Base-by-base conservation (phyloP, 2,888 invertebrate genomes). In the Parnassius smintheus region DNA sequence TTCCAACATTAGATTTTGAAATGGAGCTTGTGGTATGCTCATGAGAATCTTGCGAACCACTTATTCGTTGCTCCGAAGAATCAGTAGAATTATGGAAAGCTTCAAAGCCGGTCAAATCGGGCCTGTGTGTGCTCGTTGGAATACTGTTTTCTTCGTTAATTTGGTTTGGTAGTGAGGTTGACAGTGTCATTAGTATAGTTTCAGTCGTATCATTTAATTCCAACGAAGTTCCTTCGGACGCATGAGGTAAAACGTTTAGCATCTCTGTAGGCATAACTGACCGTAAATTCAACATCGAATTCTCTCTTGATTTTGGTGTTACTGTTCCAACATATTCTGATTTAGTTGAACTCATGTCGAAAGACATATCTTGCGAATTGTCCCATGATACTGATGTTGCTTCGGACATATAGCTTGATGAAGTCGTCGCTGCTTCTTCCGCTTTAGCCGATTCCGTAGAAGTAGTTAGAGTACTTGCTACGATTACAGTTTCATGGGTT, bases 211-310 rank as follows among this genome's bases (percentile, higher is more conserved):
- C 81, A 13, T 81, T 79, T 48, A 76, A 59, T 22, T 83, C 80
- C n/a, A 75, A 80, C 3, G 71, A 80, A 13, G 76, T 74, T 1
- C 80, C 83, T 64, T 84, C 84, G 8, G 80, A 70, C n/a, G 78
- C 71, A 46, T 77, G 71, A 46, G 88, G 80, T 9, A 86, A 79
- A 1, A 76, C 69, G 61, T 78, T 82, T 2, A 88, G 66, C 62
- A 86, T 80, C 73, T 88, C 86, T 49, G 85, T 86, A 0, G 90
- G 83, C 61, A 91, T 85, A 11, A 83, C 88, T 12, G 90, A 87
- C 64, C 90, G 79, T 49, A 89, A 74, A 67, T 89, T 88, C 9
- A 87, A 69, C 75, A 85, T 83, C 0, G 85, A 78, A 64, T 75
- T 86, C 68, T 83, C 83, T 72, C 82, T 85, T 2, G 73, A 55